These are phyloP conservation scores for Alces alces DNA, from an alignment of 2,113 vertebrate genomes.

Conservation along the genomic window DNA sequence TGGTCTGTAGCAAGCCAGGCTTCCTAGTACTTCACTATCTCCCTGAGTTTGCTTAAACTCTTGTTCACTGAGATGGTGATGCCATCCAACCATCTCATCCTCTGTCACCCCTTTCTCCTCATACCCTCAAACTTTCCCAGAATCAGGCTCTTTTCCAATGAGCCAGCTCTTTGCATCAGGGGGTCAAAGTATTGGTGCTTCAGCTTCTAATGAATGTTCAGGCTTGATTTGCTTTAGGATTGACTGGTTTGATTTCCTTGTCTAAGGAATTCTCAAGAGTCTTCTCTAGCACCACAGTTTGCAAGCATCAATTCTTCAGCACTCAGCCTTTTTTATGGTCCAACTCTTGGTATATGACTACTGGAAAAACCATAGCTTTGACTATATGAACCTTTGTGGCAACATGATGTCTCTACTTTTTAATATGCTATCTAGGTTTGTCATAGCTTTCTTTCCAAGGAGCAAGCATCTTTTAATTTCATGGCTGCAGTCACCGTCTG, in stretches of 20 bases:
- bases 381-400: background rate
- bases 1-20: background rate
- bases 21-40: background rate
- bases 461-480: background rate
- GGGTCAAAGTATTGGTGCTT: background rate
- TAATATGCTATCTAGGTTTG: background rate
- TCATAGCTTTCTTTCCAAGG: background rate
- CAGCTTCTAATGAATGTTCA: background rate
- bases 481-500: background rate
- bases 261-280: background rate
- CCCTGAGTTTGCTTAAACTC: background rate
- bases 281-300: background rate
- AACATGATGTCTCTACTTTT: background rate
- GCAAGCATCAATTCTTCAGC: background rate
- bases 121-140: background rate
- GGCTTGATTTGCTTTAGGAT: background rate
- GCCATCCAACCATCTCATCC: background rate
- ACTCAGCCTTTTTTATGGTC: background rate
- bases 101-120: background rate
- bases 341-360: background rate
- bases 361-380: background rate
- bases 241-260: background rate
- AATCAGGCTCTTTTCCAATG: background rate
- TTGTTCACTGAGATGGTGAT: background rate
- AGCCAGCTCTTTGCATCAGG: background rate